Percentiles rank a stretch among this genome's conserved stretches.
Conservation (phyloP, 1,140 invertebrate genomes). For the Monomorium pharaonis region DNA sequence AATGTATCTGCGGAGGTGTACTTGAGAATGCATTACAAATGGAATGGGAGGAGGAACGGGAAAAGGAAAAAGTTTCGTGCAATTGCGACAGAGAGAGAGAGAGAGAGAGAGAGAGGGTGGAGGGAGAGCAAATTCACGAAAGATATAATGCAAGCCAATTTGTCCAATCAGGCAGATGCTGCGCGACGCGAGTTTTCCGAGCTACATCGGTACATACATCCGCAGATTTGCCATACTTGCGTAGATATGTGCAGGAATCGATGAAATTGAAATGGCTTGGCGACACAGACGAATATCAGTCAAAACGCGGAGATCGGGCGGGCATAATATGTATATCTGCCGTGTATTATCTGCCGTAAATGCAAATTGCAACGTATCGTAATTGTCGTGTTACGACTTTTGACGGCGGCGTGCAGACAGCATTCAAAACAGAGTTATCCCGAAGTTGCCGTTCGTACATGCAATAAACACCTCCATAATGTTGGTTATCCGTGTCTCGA, state of each 20-base stretch:
- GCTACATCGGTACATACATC: constrained; percentile 19
- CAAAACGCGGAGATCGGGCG: neutral
- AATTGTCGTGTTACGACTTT: constrained; percentile 3
- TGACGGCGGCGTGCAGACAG: neutral
- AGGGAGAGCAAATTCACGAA: constrained; percentile 59
- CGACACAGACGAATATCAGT: neutral
- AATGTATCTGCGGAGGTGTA: neutral
- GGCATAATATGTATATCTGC: neutral
- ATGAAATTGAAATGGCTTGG: constrained; percentile 47
- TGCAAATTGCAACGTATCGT: neutral
- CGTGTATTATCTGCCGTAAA: neutral
- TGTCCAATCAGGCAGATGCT: constrained; percentile 65
- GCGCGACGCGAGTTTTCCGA: constrained; percentile 51
- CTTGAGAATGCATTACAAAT: constrained; percentile 16
- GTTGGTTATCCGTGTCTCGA: neutral
- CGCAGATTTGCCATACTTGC: neutral
- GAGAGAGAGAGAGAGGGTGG: too few relatives aligned
- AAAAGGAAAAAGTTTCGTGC: constrained; percentile 20
- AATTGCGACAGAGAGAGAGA: constrained; percentile 57
- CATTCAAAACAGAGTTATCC: neutral
- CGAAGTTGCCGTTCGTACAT: neutral
- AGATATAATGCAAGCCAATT: constrained; percentile 64
- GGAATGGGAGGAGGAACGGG: neutral
- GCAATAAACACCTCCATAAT: neutral
- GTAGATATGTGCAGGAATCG: neutral